phyloP scores from a whole-genome alignment of 2,797 vertebrate genomes.

The Anguilla pacifica region DNA sequence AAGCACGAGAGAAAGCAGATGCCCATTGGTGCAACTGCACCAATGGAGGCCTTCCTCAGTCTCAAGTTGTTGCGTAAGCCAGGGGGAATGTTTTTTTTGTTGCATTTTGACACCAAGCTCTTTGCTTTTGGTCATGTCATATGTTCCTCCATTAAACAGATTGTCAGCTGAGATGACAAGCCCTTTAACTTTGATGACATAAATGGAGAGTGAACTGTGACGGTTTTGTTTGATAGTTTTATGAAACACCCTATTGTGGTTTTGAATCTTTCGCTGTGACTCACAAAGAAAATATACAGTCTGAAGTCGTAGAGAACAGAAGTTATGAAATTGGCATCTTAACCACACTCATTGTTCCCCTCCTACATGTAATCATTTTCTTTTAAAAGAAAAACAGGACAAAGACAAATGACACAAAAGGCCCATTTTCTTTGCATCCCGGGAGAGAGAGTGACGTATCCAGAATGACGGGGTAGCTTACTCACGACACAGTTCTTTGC shows the following conservation, averaged over 20 bases:
- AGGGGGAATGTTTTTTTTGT: slow-evolving; percentile 17
- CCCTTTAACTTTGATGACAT: background rate
- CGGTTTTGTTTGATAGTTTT: background rate
- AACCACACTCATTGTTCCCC: slow-evolving; percentile 18
- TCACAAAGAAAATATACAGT: slow-evolving; percentile 21
- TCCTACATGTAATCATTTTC: slow-evolving; percentile 51
- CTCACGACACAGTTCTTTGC: slow-evolving; percentile 52
- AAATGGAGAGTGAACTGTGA: background rate
- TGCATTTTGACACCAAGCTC: background rate
- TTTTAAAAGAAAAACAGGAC: slow-evolving; percentile 33
- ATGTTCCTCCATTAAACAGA: background rate
- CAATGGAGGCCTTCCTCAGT: slow-evolving; percentile 39
- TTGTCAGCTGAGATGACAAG: background rate
- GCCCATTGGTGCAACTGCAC: slow-evolving; percentile 54
- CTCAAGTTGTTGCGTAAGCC: slow-evolving; percentile 26
- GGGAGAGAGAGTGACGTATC: slow-evolving; percentile 51
- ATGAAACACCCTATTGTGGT: slow-evolving; percentile 1
- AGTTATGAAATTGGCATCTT: background rate
- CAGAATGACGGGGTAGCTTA: slow-evolving; percentile 47
- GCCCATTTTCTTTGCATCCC: slow-evolving; percentile 45
- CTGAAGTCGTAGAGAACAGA: background rate
- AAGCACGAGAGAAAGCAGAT: slow-evolving; percentile 67
- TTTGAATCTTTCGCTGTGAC: slow-evolving; percentile 15
- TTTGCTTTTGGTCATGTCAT: background rate
- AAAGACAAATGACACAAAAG: slow-evolving; percentile 53